Percentiles rank a stretch among this genome's conserved stretches.
phyloP scores from a whole-genome alignment of 2,888 invertebrate genomes.

The Nomada goodeniana region DNA sequence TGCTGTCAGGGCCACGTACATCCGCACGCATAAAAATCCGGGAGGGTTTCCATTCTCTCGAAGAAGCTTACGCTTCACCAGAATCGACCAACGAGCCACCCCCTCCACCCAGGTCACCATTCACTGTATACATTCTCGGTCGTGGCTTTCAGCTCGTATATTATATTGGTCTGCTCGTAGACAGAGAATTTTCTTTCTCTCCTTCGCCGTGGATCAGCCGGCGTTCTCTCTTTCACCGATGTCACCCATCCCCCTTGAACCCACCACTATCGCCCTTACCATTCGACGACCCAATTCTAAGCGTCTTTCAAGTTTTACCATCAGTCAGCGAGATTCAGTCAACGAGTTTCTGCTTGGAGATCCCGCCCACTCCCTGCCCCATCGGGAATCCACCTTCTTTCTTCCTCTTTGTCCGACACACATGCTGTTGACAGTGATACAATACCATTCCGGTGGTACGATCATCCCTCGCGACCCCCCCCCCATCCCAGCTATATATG shows the following conservation, averaged over 20 bases:
- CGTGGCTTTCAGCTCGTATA: constrained; percentile 66
- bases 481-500: neutral
- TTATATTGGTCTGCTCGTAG: constrained; percentile 68
- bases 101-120: constrained; percentile 27
- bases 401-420: constrained; percentile 35
- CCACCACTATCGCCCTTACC: constrained; percentile 50
- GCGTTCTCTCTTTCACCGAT: constrained; percentile 32
- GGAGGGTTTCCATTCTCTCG: constrained; percentile 12
- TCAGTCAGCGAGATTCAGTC: constrained; percentile 72
- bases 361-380: constrained; percentile 31
- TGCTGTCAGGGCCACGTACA: constrained; percentile 5
- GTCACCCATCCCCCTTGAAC: constrained; percentile 47
- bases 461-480: constrained; percentile 62
- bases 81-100: constrained; percentile 34
- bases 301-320: constrained; percentile 74
- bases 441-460: constrained; percentile 67
- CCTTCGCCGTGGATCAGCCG: constrained; percentile 22
- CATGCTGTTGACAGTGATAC: constrained; percentile 68
- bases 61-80: constrained; percentile 35
- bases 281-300: constrained; percentile 74
- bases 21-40: constrained; percentile 7
- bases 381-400: constrained; percentile 34
- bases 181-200: constrained; percentile 55
- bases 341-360: constrained; percentile 48
- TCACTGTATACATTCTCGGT: constrained; percentile 52